These are phyloP conservation scores for Sthenelais limicola DNA, from an alignment of 2,888 invertebrate species.

Conservation along the genomic window DNA sequence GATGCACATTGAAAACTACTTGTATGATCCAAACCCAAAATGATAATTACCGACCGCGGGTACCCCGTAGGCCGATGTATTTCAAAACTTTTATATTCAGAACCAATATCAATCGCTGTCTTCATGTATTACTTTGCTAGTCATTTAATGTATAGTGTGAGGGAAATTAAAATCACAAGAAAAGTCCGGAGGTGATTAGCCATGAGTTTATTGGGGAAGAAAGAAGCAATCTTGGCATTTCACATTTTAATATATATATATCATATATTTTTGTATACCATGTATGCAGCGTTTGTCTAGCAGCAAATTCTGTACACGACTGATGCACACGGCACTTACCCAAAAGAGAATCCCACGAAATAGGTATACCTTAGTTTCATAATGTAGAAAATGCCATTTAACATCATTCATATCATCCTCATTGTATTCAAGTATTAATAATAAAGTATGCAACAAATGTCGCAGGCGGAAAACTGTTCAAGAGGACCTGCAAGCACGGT, in stretches of 20 bases:
- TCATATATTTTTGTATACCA: too few species aligned
- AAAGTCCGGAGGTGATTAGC: constrained; percentile 33
- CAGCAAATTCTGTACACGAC: constrained; percentile 18
- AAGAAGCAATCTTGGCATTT: constrained; percentile 25
- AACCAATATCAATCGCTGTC: too few species aligned
- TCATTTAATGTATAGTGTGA: background rate
- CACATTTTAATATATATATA: too few species aligned
- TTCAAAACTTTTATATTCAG: too few species aligned
- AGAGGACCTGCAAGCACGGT: constrained; percentile 16
- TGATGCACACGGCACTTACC: constrained; percentile 18
- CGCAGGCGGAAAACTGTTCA: background rate
- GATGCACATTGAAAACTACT: too few species aligned
- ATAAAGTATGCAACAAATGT: constrained; percentile 34
- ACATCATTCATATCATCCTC: background rate
- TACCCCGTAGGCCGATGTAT: too few species aligned
- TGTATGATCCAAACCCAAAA: too few species aligned
- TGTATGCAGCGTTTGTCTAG: constrained; percentile 6
- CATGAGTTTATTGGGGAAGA: constrained; percentile 37
- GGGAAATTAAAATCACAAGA: too few species aligned
- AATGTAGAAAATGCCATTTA: constrained; percentile 19
- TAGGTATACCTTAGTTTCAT: background rate
- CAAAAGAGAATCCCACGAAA: too few species aligned
- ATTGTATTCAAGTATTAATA: constrained; percentile 29
- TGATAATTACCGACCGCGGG: too few species aligned
- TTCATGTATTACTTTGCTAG: too few species aligned